Evolutionary conservation across 2,113 vertebrate genomes (phyloP), one percentile per base, ranked within the genome.

Genomic region (Phyllostomus discolor): DNA sequence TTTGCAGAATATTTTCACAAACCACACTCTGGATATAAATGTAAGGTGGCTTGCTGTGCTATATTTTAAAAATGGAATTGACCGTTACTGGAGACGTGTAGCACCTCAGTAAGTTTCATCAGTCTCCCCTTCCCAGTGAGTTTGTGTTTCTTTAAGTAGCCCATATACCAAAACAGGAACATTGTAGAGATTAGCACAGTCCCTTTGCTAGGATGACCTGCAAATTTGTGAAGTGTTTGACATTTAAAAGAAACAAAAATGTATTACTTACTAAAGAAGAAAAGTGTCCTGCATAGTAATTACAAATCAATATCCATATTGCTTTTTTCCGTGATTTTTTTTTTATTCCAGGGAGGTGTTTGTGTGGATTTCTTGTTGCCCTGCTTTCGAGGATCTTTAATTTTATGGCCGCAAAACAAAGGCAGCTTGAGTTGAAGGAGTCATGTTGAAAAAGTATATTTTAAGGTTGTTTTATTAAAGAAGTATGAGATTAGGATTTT

Each of bases 61-160:
- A 15, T 99, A 99, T 98, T 99, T 99, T 92, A 99, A 99, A 98
- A 99, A 99, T 97, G 99, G 99, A 98, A 99, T 99, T 78, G 99
- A 99, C 98, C 99, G 99, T 97, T 99, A 99, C 96, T 99, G 99
- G 99, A 99, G 99, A 98, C 99, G 99, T 80, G 99, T 99, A 0
- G 99, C 99, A 64, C 99, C 99, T 35, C 99, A 99, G 99, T 99
- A 99, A 99, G 99, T 99, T 96, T 31, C 10, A 5, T 83, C 46
- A 41, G 59, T 72, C 33, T 54, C 8, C 28, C 4, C 38, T 10
- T 19, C 33, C 6, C 31, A 7, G 6, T 76, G 24, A 15, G 12
- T 82, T 79, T 80, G 17, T 95, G 73, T 43, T 91, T 89, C 33
- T 54, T 95, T 95, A 35, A 73, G 33, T 41, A 57, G 43, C 48